Evolutionary conservation across 2,888 invertebrate genomes (phyloP).

Genomic region (Lasioglossum leucozonium): DNA sequence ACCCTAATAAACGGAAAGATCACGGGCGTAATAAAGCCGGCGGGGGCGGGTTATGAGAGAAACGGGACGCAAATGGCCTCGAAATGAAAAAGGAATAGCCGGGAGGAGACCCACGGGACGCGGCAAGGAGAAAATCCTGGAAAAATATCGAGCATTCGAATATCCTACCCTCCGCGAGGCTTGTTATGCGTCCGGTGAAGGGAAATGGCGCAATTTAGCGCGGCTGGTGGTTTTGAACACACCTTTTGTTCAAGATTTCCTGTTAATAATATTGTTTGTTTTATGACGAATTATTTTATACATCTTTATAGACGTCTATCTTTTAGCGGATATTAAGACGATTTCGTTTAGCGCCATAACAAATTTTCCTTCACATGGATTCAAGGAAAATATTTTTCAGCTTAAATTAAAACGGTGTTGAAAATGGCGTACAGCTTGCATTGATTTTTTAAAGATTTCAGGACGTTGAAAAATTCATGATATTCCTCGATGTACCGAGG

Average conservation of each 20-base stretch:
- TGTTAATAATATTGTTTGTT: neutral
- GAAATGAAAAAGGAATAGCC: conserved; percentile 18
- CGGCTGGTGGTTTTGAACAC: neutral
- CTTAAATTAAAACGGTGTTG: neutral
- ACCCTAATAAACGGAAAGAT: conserved; percentile 70
- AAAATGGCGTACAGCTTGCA: neutral
- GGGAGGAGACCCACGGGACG: neutral
- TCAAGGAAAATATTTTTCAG: neutral
- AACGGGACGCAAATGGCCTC: conserved; percentile 15
- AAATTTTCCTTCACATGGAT: neutral
- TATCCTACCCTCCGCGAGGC: neutral
- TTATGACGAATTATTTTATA: neutral
- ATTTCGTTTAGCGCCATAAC: neutral
- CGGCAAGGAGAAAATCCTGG: neutral
- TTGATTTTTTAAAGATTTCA: neutral
- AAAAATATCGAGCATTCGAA: conserved; percentile 9
- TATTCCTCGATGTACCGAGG: neutral
- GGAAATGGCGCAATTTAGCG: neutral
- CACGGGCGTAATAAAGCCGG: conserved; percentile 66
- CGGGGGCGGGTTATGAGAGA: conserved; percentile 48
- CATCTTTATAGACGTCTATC: too few relatives aligned
- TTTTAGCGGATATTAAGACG: too few relatives aligned
- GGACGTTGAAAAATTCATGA: neutral
- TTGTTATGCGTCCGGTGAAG: neutral
- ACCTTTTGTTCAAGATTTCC: neutral